phyloP scores from a whole-genome alignment of 2,888 invertebrate species.

The Netelia virgata region DNA sequence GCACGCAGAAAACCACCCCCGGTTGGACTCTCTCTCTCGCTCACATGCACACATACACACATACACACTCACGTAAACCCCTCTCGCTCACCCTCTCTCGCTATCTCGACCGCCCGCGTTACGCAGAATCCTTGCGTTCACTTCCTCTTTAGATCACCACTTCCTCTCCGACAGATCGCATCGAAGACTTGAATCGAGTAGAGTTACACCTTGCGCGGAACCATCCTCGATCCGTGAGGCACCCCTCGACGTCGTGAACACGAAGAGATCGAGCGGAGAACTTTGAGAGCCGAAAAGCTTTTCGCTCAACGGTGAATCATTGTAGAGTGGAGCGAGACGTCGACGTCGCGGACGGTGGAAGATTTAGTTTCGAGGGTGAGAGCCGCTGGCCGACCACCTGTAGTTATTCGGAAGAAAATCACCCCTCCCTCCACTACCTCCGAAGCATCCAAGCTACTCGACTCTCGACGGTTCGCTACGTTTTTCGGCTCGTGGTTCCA shows the following conservation, averaged over 20 bases:
- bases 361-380: conserved; percentile 71
- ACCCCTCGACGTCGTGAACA: not conserved
- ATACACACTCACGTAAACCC: not conserved
- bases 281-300: not conserved
- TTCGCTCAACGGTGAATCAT: not conserved
- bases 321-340: not conserved
- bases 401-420: conserved; percentile 74
- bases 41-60: not conserved
- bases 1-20: conserved; percentile 20
- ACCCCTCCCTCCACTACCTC: conserved; percentile 39
- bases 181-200: conserved; percentile 54
- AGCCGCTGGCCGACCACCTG: conserved; percentile 81
- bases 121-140: conserved; percentile 65
- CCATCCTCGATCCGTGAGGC: not conserved
- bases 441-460: conserved; percentile 27
- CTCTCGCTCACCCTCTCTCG: conserved; percentile 2
- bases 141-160: conserved; percentile 64
- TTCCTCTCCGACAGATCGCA: conserved; percentile 62
- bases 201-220: conserved; percentile 15
- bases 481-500: conserved; percentile 30
- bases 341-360: conserved; percentile 32
- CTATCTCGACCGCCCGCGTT: conserved; percentile 29
- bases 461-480: conserved; percentile 17
- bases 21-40: conserved; percentile 2
- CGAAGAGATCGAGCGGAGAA: not conserved